Conservation (phyloP, 2,797 vertebrate species). For the Philypnodon macrostomus region DNA sequence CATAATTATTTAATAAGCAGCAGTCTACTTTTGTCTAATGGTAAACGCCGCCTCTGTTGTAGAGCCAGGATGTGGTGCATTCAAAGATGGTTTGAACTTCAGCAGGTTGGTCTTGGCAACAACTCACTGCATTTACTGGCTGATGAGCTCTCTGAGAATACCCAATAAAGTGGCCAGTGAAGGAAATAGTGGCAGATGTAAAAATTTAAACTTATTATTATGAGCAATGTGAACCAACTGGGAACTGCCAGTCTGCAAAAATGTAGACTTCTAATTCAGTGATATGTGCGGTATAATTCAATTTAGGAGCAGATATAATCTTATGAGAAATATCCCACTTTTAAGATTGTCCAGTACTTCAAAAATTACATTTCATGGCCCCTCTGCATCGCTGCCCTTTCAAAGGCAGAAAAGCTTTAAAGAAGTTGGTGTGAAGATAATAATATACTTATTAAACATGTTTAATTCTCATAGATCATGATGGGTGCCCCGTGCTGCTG, state of each 20-base stretch:
- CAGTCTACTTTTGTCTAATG: too few species aligned
- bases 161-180: too few species aligned
- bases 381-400: slow-evolving; percentile 39
- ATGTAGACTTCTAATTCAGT: slow-evolving; percentile 30
- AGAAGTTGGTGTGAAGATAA: slow-evolving; percentile 48
- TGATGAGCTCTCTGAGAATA: too few species aligned
- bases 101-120: too few species aligned
- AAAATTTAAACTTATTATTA: too few species aligned
- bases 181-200: too few species aligned
- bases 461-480: slow-evolving; percentile 43
- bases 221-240: neutral
- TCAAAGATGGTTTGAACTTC: too few species aligned
- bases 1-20: too few species aligned
- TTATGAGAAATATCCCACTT: slow-evolving; percentile 58
- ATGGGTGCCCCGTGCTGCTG: slow-evolving; percentile 28
- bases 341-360: slow-evolving; percentile 51
- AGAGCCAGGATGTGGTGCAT: too few species aligned
- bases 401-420: slow-evolving; percentile 48
- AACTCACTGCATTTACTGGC: too few species aligned
- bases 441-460: slow-evolving; percentile 37
- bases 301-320: slow-evolving; percentile 59
- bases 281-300: slow-evolving; percentile 56
- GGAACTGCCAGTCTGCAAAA: slow-evolving; percentile 52
- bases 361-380: slow-evolving; percentile 58
- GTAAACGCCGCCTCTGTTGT: too few species aligned